Percentiles rank a stretch among this genome's conserved stretches.
phyloP scores from a whole-genome alignment of 1,140 invertebrate species.

The Megathymus violae region DNA sequence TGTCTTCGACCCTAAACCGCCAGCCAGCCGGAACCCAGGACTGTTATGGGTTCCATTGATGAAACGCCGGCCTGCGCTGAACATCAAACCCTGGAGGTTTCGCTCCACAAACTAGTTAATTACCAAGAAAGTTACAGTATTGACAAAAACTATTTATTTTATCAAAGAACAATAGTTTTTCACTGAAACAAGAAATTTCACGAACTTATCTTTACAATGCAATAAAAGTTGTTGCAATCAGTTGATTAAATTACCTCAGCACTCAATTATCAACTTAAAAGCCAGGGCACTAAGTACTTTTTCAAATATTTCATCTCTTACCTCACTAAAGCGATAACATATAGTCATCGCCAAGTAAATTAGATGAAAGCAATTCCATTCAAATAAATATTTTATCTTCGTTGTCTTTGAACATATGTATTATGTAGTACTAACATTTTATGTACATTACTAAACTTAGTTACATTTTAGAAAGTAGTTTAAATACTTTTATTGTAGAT shows the following conservation, averaged over 20 bases:
- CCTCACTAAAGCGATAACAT: conserved; percentile 42
- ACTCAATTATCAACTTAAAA: conserved; percentile 34
- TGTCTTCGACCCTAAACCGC: no score
- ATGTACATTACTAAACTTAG: no score
- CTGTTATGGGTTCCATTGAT: no score
- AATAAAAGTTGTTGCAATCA: conserved; percentile 55
- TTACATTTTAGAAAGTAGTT: no score
- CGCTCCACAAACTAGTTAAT: no score
- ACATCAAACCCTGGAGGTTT: no score
- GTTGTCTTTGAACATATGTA: no score
- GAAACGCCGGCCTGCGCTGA: no score
- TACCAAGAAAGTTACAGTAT: no score
- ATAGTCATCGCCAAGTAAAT: conserved; percentile 54
- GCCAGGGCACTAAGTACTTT: conserved; percentile 19
- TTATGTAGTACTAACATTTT: no score
- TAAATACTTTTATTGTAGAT: no score
- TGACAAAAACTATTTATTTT: background rate
- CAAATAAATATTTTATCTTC: conserved; percentile 51
- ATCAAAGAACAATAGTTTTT: conserved; percentile 27
- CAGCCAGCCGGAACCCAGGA: no score
- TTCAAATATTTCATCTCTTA: conserved; percentile 22
- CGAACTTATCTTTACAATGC: conserved; percentile 47
- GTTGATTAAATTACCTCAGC: conserved; percentile 47
- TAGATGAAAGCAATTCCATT: conserved; percentile 55
- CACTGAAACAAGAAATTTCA: conserved; percentile 41